Evolutionary conservation across 2,797 vertebrate genomes (phyloP), one percentile per base, ranked within the genome.

Genomic region (Alcedo quadribrachys): DNA sequence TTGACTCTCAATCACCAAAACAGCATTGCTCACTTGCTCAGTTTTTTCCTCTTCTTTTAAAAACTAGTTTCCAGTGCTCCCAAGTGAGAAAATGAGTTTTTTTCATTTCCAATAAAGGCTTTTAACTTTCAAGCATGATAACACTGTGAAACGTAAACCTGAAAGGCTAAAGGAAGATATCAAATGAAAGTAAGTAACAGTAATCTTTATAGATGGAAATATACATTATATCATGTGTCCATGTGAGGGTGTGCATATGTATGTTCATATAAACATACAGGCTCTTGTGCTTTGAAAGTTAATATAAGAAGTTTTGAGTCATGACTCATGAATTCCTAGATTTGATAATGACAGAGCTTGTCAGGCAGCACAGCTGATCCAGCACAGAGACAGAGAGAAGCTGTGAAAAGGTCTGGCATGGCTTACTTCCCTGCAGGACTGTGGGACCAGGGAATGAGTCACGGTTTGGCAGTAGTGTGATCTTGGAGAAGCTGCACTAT

Each of bases 331-430:
- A 87, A 80, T 85, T 93, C 66, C 58, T 85, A 33, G 22, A 71
- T 88, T 67, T 92, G 68, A 76, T 53, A 73, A 53, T 80, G 73
- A 89, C 19, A 61, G 42, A 85, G 45, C 50, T 66, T 92, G 92
- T 93, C 89, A 95, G 79, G 25, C 85, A 33, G 65, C 76, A 78
- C 68, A 89, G 90, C 73, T 90, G 89, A 95, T 87, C 42, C 73
- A 85, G 84, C 54, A 85, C 54, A 87, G 75, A 76, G 60, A 57
- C 17, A 81, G 33, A 88, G 35, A 91, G 58, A 79, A 92, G 11
- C 69, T 45, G 51, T 69, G 85, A 87, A 91, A 83, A 93, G 91
- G 65, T 81, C 91, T 95, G 89, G 89, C 89, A 89, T 5, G 6
- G 22, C 14, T 83, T 48, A 66, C 37, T 13, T 89, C 79, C 87